Evolutionary conservation across 2,888 invertebrate species (phyloP).

Genomic region (Callyntrura guangdongensis): DNA sequence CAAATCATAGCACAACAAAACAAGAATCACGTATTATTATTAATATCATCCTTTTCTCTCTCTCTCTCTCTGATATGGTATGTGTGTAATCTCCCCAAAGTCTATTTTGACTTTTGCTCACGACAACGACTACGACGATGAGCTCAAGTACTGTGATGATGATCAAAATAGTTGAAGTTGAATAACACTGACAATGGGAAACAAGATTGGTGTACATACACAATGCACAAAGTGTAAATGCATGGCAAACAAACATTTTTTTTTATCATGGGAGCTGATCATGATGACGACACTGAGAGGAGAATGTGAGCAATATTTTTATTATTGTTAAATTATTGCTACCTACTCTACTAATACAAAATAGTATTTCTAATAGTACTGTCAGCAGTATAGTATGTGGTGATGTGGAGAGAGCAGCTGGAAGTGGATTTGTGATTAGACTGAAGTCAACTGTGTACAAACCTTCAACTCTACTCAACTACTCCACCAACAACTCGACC

Average conservation of each 20-base stretch:
- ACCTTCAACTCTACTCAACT: neutral
- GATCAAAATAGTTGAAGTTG: neutral
- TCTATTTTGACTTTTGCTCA: conserved; percentile 48
- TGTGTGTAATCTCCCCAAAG: conserved; percentile 33
- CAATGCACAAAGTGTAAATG: neutral
- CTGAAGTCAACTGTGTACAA: neutral
- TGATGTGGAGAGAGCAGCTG: conserved; percentile 7
- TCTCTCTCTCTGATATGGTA: neutral
- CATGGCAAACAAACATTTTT: neutral
- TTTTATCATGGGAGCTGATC: conserved; percentile 11
- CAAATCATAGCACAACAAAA: conserved; percentile 41
- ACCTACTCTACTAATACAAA: neutral
- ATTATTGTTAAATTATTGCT: neutral
- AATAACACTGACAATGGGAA: neutral
- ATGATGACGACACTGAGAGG: conserved; percentile 9
- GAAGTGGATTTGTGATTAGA: conserved; percentile 36
- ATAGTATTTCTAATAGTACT: neutral
- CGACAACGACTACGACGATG: neutral
- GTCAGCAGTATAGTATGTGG: neutral
- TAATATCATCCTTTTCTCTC: neutral
- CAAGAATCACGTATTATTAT: conserved; percentile 30
- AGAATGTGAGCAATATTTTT: conserved; percentile 7
- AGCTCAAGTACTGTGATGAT: conserved; percentile 26
- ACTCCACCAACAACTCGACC: neutral
- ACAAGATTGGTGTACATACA: neutral